Evolutionary conservation across 2,113 vertebrate genomes (phyloP).

Genomic region (Malurus elegans): DNA sequence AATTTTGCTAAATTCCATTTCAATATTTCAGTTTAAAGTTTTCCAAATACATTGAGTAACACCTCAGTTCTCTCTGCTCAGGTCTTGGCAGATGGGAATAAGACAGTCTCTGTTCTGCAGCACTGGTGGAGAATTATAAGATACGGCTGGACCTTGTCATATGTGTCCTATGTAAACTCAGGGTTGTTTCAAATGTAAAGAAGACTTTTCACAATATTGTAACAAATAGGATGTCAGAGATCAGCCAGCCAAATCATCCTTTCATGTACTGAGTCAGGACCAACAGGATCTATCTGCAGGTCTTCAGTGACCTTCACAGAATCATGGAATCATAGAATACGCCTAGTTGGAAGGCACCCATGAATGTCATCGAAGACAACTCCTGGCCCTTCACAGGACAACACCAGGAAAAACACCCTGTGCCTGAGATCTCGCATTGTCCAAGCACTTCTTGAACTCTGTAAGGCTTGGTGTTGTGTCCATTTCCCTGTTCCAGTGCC

Average conservation of each 20-base stretch:
- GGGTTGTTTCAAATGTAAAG: not conserved
- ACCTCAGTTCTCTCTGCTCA: not conserved
- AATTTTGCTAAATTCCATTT: constrained; percentile 42
- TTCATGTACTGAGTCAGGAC: not conserved
- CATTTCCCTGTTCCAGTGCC: not conserved
- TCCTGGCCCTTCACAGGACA: not conserved
- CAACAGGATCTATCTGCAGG: not conserved
- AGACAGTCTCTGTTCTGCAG: not conserved
- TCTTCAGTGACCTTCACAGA: not conserved
- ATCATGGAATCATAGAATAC: not conserved
- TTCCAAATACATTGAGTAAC: constrained; percentile 35
- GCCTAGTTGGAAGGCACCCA: not conserved
- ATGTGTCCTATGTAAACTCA: not conserved
- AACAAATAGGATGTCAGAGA: not conserved
- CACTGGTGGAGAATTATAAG: not conserved
- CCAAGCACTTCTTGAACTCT: not conserved
- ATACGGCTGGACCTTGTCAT: not conserved
- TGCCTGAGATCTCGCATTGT: not conserved
- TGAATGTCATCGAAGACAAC: not conserved
- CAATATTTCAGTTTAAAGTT: constrained; percentile 49
- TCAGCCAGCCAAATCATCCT: not conserved
- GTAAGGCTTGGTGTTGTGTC: not conserved
- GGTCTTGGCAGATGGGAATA: not conserved
- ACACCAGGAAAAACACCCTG: too few relatives aligned
- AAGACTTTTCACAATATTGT: not conserved